These are phyloP conservation scores for Staurois parvus DNA, from an alignment of 2,797 vertebrate species.

Conservation along the genomic window DNA sequence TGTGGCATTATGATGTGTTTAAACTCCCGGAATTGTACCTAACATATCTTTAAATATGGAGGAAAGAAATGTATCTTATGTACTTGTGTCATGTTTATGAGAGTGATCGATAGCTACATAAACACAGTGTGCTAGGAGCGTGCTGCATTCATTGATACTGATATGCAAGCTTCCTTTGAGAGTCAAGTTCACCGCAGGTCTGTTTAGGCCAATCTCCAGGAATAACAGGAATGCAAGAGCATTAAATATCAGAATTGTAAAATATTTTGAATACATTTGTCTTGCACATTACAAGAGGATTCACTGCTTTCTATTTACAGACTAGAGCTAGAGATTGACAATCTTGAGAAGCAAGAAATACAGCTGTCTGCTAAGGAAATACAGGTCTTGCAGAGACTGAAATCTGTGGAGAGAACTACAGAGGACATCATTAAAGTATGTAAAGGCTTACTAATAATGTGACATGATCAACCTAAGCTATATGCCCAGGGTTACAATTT, in stretches of 20 bases:
- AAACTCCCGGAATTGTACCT: too few species aligned
- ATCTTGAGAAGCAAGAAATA: slow-evolving; percentile 87
- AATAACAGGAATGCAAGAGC: slow-evolving; percentile 32
- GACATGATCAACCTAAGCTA: too few species aligned
- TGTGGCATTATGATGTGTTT: too few species aligned
- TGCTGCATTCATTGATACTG: too few species aligned
- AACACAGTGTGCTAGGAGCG: not conserved
- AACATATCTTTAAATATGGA: too few species aligned
- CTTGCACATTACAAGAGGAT: not conserved
- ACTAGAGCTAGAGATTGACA: slow-evolving; percentile 88
- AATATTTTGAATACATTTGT: not conserved
- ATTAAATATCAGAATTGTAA: slow-evolving; percentile 20
- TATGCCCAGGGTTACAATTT: too few species aligned
- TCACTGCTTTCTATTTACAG: slow-evolving; percentile 71
- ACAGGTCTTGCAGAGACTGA: slow-evolving; percentile 86
- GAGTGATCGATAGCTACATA: not conserved
- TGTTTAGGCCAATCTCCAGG: not conserved
- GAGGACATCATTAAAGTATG: slow-evolving; percentile 76
- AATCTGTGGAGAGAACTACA: slow-evolving; percentile 88
- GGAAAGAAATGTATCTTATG: not conserved
- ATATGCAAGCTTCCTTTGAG: not conserved
- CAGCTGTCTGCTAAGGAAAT: slow-evolving; percentile 88
- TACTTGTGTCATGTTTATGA: not conserved
- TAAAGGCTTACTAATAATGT: not conserved
- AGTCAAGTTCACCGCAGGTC: not conserved